Percentiles rank a stretch among this genome's conserved stretches.
Conservation (phyloP, 2,113 vertebrate genomes). For the Grammomys surdaster region DNA sequence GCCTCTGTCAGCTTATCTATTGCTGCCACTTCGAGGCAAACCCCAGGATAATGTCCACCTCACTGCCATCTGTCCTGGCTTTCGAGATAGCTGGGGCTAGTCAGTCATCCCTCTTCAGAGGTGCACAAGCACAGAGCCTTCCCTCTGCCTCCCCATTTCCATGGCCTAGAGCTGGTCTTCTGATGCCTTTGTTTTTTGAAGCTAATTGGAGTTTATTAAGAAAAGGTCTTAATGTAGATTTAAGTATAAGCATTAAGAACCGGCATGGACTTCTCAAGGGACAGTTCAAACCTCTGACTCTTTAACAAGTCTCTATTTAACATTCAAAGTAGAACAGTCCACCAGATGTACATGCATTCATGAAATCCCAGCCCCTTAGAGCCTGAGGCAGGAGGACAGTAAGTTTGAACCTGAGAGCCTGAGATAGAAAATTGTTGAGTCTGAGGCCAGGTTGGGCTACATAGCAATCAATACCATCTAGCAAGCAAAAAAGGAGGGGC, state of each 20-base stretch:
- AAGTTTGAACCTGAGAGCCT: not conserved
- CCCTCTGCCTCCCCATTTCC: no score
- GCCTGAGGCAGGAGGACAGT: not conserved
- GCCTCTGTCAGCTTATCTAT: not conserved
- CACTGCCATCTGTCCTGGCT: no score
- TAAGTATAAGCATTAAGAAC: not conserved
- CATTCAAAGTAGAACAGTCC: not conserved
- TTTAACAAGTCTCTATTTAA: not conserved
- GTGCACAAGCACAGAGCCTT: fast-evolving
- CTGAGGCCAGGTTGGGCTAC: not conserved
- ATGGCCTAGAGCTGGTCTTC: not conserved
- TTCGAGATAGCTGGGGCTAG: not conserved
- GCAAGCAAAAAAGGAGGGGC: not conserved
- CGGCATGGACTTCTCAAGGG: not conserved
- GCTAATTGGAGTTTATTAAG: not conserved
- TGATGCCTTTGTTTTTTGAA: not conserved
- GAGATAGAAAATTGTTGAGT: not conserved
- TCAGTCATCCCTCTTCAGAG: not conserved
- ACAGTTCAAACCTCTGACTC: not conserved
- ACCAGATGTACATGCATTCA: not conserved
- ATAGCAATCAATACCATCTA: not conserved
- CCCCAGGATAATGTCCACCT: not conserved
- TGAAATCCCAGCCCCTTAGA: not conserved
- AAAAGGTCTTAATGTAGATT: not conserved
- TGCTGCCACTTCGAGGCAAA: fast-evolving